Evolutionary conservation across 2,888 invertebrate genomes (phyloP), one percentile per base, ranked within the genome.

Genomic region (Folsomia manolachei): DNA sequence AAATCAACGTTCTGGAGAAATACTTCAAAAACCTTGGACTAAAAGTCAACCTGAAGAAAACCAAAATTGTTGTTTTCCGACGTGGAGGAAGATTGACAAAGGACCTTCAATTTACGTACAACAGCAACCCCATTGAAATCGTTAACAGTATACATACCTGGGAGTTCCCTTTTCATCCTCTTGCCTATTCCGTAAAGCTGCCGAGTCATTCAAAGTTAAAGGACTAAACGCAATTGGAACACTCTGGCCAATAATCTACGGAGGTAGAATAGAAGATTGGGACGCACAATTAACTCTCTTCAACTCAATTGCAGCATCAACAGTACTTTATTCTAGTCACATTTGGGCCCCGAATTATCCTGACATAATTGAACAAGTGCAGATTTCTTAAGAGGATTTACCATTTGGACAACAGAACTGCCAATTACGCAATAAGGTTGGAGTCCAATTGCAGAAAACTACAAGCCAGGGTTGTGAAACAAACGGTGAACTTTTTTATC

Each of bases 321-420:
- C 63, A 1, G 23, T 63, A 2, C 51, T 69, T 4, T 69, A 69
- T 24, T 1, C 62, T 7, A 63, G 62, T 14, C 69, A 69, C 39
- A 26, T 69, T 1, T 69, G 69, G 69, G 69, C 19, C 1, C 27
- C 24, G 14, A 1, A 2, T 27, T 56, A 56, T 23, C 19, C n/a
- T 1, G 69, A 69, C 27, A 56, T 69, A 2, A 25, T 69, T 18
- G 69, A 69, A 19, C 60, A 69, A 61, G 69, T 69, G 4, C 69
- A 69, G 26, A 52, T 69, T 69, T 62, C 18, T 62, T 1, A 69
- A 69, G 27, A 9, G 69, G 1, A 19, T 69, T 23, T 69, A 27
- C 4, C 7, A 1, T 2, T 2, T 69, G 1, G 39, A 69, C 9
- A 27, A 61, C 51, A 1, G 62, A 27, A 51, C 39, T 26, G 69